Percentiles rank a stretch among this genome's conserved stretches.
Conservation (phyloP, 2,888 invertebrate species). For the Andrena hattorfiana region DNA sequence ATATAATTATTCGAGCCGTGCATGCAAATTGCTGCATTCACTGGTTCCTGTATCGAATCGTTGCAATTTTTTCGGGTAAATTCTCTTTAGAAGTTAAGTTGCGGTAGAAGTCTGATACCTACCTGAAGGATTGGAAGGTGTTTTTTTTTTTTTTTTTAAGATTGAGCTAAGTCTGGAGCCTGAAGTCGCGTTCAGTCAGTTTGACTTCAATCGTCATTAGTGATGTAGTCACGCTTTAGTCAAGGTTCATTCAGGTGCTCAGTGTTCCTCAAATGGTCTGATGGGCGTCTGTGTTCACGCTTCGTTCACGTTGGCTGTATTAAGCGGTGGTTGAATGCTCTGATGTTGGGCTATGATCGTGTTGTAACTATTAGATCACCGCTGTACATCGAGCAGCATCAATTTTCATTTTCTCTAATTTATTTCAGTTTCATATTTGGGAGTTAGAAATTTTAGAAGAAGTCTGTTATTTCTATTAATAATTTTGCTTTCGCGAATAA, state of each 20-base stretch:
- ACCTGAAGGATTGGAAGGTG: too few species aligned
- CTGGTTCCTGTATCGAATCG: background rate
- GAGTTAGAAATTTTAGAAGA: background rate
- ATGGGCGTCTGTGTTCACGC: constrained; percentile 19
- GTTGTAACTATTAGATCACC: constrained; percentile 16
- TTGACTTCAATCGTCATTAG: constrained; percentile 13
- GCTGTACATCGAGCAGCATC: background rate
- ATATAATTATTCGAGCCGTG: constrained; percentile 15
- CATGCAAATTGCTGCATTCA: constrained; percentile 15
- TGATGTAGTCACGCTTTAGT: background rate
- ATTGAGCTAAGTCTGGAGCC: background rate
- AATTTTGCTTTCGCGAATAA: too few species aligned
- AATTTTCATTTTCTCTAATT: background rate
- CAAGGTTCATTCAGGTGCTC: constrained; percentile 25
- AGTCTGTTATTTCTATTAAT: too few species aligned
- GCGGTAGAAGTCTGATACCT: too few species aligned
- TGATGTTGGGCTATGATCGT: background rate
- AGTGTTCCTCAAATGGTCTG: constrained; percentile 14
- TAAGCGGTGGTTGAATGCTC: constrained; percentile 23
- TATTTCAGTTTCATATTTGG: background rate
- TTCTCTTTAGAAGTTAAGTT: too few species aligned
- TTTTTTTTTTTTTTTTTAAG: too few species aligned
- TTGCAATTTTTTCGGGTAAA: background rate
- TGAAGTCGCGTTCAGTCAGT: background rate
- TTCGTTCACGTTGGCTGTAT: constrained; percentile 7